A percentile compares a stretch with the other conserved stretches of the same genome.
These are phyloP conservation scores for Oncorhynchus keta DNA, from an alignment of 2,113 vertebrate species.

Conservation along the genomic window DNA sequence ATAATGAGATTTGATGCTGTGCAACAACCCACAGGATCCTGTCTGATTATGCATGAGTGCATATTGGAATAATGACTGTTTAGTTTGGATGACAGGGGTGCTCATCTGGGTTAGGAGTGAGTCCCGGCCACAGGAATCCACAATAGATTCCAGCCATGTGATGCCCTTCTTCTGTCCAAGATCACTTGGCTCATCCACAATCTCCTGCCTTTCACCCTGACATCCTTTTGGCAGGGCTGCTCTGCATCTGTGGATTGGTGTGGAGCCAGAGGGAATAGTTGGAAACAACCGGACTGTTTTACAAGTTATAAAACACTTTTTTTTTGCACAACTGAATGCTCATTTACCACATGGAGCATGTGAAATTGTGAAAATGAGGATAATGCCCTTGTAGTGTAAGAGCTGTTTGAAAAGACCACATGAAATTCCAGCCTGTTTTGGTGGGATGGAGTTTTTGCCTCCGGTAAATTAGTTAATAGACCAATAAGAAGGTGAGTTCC, in stretches of 20 bases:
- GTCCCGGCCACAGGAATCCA: neutral
- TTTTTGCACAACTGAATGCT: too few relatives aligned
- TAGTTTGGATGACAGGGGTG: neutral
- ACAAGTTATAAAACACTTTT: too few relatives aligned
- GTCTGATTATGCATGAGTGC: neutral
- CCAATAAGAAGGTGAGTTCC: too few relatives aligned
- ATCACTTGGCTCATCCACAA: neutral
- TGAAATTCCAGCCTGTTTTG: too few relatives aligned
- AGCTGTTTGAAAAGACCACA: too few relatives aligned
- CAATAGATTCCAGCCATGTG: neutral
- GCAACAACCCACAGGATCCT: neutral
- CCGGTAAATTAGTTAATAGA: too few relatives aligned
- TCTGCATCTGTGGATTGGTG: neutral
- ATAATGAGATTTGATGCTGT: neutral
- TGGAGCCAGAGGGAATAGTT: neutral
- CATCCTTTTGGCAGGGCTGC: neutral
- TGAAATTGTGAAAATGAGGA: too few relatives aligned
- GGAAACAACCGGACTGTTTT: too few relatives aligned
- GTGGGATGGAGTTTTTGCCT: too few relatives aligned
- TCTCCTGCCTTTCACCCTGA: neutral
- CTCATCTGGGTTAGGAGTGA: neutral
- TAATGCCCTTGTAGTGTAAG: too few relatives aligned
- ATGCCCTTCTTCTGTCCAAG: conserved; percentile 1
- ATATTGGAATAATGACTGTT: neutral
- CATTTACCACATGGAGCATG: too few relatives aligned